Percentiles rank a stretch among this genome's conserved stretches.
Evolutionary conservation across 2,797 vertebrate genomes (phyloP).

Genomic region (Pipistrellus pipistrellus): DNA sequence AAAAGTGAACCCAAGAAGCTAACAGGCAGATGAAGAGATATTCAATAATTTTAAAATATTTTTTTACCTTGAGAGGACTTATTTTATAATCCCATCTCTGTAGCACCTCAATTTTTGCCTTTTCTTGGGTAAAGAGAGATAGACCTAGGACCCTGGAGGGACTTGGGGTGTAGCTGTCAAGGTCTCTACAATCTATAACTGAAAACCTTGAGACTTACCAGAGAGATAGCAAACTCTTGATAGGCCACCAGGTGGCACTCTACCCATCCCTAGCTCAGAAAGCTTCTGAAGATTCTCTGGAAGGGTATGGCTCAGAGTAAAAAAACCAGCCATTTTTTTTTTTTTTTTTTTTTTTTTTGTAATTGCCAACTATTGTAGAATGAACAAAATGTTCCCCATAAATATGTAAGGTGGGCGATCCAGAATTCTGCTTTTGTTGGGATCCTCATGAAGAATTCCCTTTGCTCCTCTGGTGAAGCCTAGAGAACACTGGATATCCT

Average conservation of each 20-base stretch:
- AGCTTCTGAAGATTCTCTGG: not conserved
- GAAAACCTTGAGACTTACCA: not conserved
- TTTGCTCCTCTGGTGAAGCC: not conserved
- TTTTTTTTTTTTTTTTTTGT: not conserved
- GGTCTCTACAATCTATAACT: rapidly evolving
- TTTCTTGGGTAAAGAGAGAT: not conserved
- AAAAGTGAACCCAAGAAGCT: not conserved
- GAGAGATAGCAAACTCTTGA: not conserved
- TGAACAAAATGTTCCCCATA: not conserved
- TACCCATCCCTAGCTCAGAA: not conserved
- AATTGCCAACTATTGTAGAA: not conserved
- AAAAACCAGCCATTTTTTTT: not conserved
- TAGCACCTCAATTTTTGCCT: not conserved
- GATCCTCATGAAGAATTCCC: not conserved
- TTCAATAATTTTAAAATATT: not conserved
- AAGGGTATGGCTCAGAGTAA: not conserved
- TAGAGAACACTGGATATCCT: not conserved
- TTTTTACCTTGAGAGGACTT: not conserved
- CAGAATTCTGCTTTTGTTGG: not conserved
- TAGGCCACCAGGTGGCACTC: constrained; percentile 81
- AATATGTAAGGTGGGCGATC: not conserved
- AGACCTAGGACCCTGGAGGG: rapidly evolving
- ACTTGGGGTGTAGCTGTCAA: rapidly evolving
- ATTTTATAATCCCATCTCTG: not conserved
- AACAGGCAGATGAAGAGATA: not conserved